Percentiles rank a stretch among this genome's conserved stretches.
Evolutionary conservation across 2,113 vertebrate genomes (phyloP).

Genomic region (Tinamus guttatus): DNA sequence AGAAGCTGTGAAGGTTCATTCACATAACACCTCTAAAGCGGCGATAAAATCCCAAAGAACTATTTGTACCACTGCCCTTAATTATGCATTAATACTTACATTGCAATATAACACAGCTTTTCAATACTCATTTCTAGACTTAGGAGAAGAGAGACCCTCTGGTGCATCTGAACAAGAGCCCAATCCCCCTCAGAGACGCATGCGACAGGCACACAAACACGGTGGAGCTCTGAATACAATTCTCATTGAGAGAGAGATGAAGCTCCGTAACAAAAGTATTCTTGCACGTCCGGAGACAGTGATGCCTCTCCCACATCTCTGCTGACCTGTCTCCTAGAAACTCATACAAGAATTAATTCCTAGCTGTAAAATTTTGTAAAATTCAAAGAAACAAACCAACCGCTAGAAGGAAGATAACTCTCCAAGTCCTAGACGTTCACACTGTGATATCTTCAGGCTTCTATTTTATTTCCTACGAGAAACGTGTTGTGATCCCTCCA

Average conservation of each 20-base stretch:
- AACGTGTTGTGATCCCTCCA: not conserved
- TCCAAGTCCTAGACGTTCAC: not conserved
- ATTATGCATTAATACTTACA: not conserved
- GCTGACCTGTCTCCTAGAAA: not conserved
- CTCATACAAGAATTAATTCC: not conserved
- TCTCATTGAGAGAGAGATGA: not conserved
- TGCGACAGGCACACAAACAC: accelerated
- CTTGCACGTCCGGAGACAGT: not conserved
- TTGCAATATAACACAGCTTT: not conserved
- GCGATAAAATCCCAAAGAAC: not conserved
- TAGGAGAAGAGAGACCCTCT: conserved; percentile 34
- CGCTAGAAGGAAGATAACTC: not conserved
- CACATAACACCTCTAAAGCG: not conserved
- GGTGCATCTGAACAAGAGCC: not conserved
- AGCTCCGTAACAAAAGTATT: not conserved
- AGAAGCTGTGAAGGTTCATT: not conserved
- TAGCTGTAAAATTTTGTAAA: not conserved
- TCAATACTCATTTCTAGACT: not conserved
- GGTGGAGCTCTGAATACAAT: not conserved
- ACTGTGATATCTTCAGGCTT: not conserved
- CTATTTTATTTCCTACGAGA: not conserved
- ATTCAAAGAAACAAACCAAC: not conserved
- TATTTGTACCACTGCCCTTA: not conserved
- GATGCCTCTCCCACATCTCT: not conserved
- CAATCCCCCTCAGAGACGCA: not conserved